Base-by-base conservation (phyloP, 2,113 vertebrate species). In the Mohoua ochrocephala region DNA sequence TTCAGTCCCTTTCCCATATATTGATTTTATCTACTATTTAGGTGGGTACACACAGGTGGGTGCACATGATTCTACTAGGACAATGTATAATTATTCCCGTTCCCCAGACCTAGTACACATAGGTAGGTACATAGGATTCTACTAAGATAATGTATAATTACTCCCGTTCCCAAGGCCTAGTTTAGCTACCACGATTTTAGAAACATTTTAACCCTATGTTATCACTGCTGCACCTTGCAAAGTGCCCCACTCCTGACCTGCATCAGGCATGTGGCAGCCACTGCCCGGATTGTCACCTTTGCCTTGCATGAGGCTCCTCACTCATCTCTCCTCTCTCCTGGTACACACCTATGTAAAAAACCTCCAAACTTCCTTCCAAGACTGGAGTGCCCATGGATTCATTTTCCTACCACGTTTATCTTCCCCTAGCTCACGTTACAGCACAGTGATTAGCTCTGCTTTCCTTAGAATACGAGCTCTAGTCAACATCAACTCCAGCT, bases 181-280 rank as follows among this genome's bases (percentile, higher is more conserved):
- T n/a, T n/a, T n/a, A n/a, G n/a, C n/a, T n/a, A n/a, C n/a, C n/a
- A n/a, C n/a, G n/a, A n/a, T n/a, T n/a, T n/a, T n/a, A n/a, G n/a
- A n/a, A n/a, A n/a, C n/a, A n/a, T n/a, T n/a, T n/a, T n/a, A n/a
- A n/a, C n/a, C n/a, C n/a, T n/a, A n/a, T n/a, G n/a, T n/a, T n/a
- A n/a, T n/a, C n/a, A n/a, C n/a, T n/a, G n/a, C 17, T 10, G 49
- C 27, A 39, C 23, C n/a, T 18, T 11, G 19, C 33, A 1, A 49
- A 63, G 23, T 12, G 53, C 18, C 27, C 33, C 23, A 3, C 22
- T 52, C 47, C 45, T 44, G 42, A 65, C 9, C 28, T 3, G 0
- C 24, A 20, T 1, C 42, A 26, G 7, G 21, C 9, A 6, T 0
- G 0, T 5, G 22, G 39, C 67, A 73, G 28, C 30, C 26, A 13